A percentile compares a stretch with the other conserved stretches of the same genome.
Conservation (phyloP, 2,888 invertebrate species). For the Yponomeuta plumbellus region DNA sequence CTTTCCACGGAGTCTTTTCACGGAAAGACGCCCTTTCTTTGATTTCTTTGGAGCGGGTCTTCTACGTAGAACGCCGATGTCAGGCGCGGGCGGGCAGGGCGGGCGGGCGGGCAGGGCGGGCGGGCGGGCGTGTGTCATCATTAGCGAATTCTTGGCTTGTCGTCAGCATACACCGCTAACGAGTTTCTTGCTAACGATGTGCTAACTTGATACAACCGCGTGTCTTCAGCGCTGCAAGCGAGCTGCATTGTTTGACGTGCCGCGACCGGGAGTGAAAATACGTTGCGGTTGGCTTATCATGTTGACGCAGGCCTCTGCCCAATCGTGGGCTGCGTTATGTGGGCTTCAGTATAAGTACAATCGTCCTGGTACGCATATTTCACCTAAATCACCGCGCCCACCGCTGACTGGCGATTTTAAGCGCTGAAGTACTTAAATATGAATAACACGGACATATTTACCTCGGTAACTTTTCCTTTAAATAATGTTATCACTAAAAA, state of each 20-base stretch:
- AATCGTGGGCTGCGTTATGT: too few species aligned
- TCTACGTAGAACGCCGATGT: not conserved
- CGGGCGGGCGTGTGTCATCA: constrained; percentile 55
- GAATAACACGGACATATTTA: too few species aligned
- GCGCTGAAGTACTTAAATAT: too few species aligned
- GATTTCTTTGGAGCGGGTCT: not conserved
- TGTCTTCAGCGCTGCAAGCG: constrained; percentile 7
- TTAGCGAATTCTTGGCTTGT: constrained; percentile 72
- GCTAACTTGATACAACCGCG: constrained; percentile 60
- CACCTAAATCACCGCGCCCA: too few species aligned
- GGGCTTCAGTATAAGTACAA: too few species aligned
- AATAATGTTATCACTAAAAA: too few species aligned
- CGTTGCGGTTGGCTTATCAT: constrained; percentile 19
- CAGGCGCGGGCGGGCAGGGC: not conserved
- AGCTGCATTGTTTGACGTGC: constrained; percentile 15
- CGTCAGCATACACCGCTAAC: constrained; percentile 68
- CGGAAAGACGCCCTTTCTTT: too few species aligned
- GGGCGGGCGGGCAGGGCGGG: too few species aligned
- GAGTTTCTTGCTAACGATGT: constrained; percentile 70
- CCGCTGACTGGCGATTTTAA: too few species aligned
- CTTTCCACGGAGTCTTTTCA: too few species aligned
- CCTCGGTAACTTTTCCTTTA: too few species aligned
- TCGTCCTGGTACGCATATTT: too few species aligned
- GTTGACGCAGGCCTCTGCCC: not conserved
- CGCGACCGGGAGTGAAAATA: not conserved